phyloP scores from a whole-genome alignment of 2,888 invertebrate genomes.

The Leistus spinibarbis region DNA sequence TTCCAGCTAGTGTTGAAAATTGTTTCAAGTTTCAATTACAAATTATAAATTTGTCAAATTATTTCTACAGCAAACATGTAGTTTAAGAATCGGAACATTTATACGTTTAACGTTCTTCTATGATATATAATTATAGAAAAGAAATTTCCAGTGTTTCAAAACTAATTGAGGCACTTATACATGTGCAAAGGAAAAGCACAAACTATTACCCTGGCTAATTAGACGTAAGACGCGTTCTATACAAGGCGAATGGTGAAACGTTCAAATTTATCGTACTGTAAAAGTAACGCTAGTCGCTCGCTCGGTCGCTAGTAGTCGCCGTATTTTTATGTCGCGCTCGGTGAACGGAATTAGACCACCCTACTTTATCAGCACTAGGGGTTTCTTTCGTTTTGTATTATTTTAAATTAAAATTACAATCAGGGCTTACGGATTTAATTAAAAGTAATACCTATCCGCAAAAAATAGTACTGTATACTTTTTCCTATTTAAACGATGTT shows the following conservation, averaged over 20 bases:
- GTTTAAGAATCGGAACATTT: too few relatives aligned
- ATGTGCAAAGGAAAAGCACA: too few relatives aligned
- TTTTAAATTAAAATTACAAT: background rate
- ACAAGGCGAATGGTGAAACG: background rate
- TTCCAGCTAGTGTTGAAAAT: too few relatives aligned
- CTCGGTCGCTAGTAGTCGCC: background rate
- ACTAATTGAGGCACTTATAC: too few relatives aligned
- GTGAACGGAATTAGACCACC: background rate
- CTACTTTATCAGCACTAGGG: background rate
- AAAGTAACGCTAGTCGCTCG: background rate
- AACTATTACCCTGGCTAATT: background rate
- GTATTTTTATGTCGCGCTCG: background rate
- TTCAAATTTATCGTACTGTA: background rate
- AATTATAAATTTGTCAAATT: too few relatives aligned
- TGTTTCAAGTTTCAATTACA: too few relatives aligned
- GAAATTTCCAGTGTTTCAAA: too few relatives aligned
- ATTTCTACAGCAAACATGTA: too few relatives aligned
- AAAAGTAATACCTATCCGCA: background rate
- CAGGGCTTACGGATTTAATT: background rate
- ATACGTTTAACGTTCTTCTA: too few relatives aligned
- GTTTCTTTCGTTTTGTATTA: background rate
- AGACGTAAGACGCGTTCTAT: background rate
- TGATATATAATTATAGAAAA: too few relatives aligned
- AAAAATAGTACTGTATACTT: too few relatives aligned
- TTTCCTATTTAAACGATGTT: too few relatives aligned